Percentiles rank a stretch among this genome's conserved stretches.
Conservation (phyloP, 2,113 vertebrate genomes). For the Brachypodius melanocephalos region DNA sequence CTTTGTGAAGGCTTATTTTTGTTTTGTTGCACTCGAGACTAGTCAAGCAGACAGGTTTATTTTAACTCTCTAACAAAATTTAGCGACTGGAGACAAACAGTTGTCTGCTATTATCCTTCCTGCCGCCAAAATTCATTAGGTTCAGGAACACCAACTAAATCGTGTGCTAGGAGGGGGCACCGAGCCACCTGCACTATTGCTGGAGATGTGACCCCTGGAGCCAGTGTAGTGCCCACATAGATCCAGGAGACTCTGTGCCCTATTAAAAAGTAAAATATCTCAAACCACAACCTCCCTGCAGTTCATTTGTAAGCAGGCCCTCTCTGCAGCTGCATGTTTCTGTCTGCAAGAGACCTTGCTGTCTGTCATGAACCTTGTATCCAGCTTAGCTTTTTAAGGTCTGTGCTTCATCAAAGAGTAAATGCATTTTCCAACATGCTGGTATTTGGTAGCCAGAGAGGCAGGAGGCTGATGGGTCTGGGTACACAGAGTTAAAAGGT, state of each 20-base stretch:
- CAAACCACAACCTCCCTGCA: neutral
- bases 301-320: neutral
- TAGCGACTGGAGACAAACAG: slow-evolving; percentile 29
- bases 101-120: slow-evolving; percentile 36
- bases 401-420: slow-evolving; percentile 1
- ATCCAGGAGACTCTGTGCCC: neutral
- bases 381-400: neutral
- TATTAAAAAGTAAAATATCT: neutral
- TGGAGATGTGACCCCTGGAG: neutral
- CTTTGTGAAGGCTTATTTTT: slow-evolving; percentile 53
- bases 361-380: neutral
- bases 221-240: neutral
- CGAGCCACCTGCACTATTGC: neutral
- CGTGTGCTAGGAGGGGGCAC: neutral
- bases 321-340: neutral
- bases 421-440: neutral
- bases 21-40: slow-evolving; percentile 39
- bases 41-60: slow-evolving; percentile 53
- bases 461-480: neutral
- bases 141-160: slow-evolving; percentile 19
- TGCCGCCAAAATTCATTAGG: slow-evolving; percentile 25
- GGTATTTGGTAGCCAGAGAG: neutral
- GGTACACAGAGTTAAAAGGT: neutral
- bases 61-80: slow-evolving; percentile 46
- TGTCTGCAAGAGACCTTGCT: neutral